Evolutionary conservation across 37 sponge, comb jelly and placozoan genomes (phyloP), one percentile per base, ranked within the genome.

Genomic region (Eunapius fragilis): DNA sequence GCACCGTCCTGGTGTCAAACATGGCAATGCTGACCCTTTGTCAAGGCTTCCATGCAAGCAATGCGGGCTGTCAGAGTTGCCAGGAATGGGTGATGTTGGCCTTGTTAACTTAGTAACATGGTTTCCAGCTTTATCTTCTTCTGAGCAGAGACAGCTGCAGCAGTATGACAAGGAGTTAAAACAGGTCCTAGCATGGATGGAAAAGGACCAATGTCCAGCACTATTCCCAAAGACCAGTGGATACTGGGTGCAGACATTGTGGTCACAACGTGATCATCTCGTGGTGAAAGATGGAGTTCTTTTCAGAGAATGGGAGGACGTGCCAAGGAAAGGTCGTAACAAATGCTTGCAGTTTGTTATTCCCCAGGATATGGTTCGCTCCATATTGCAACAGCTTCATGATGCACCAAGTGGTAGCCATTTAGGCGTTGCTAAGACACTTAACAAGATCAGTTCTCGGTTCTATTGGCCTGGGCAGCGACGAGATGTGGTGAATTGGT

Each of bases 391-490:
- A 58, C 58, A 58, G 58, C 58, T 58, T 58, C n/a, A n/a, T n/a
- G n/a, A n/a, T n/a, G n/a, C n/a, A n/a, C n/a, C n/a, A n/a, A n/a
- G n/a, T n/a, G 47, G 47, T 9, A 45, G 47, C 47, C 47, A 45
- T 9, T 45, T 45, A 45, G 47, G 47, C 9, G 47, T 45, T 45
- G 47, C 47, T 45, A 45, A 81, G 34, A 81, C 82, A 27, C 72
- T 81, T 27, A 22, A 45, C 4, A 68, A 69, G 34, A 71, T 33
- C n/a, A 70, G 45, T 32, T 34, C 28, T 25, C 30, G 27, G 6
- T 82, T 82, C 75, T 82, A 10, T 71, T 58, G 58, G 58, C 58
- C 58, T 58, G 58, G 58, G 14, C 58, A 58, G 22, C 58, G 14
- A 58, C 14, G 22, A 11, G 58, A 58, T 58, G 58, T 58, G 58